Percentiles rank a stretch among this genome's conserved stretches.
phyloP scores from a whole-genome alignment of 1,140 invertebrate species.

The Diachasmimorpha longicaudata region DNA sequence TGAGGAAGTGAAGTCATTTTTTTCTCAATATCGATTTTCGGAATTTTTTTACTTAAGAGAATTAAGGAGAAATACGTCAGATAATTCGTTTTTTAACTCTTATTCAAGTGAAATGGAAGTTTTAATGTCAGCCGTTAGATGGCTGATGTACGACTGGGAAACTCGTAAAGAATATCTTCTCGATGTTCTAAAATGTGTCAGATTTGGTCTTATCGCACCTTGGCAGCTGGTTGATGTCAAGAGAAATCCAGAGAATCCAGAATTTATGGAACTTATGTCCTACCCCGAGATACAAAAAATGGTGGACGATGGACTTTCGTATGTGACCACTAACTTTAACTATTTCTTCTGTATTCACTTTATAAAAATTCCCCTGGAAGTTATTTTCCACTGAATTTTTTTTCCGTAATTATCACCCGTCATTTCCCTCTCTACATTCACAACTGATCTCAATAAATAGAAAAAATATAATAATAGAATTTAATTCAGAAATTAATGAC shows the following conservation, averaged over 20 bases:
- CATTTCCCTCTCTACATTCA: background rate
- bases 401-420: background rate
- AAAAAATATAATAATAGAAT: no score
- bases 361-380: background rate
- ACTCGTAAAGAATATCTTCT: slow-evolving; percentile 63
- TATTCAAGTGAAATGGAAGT: slow-evolving; percentile 74
- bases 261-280: slow-evolving; percentile 72
- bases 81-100: background rate
- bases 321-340: slow-evolving; percentile 37
- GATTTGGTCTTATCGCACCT: slow-evolving; percentile 75
- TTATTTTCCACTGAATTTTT: background rate
- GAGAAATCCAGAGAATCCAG: slow-evolving; percentile 72
- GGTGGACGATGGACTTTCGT: slow-evolving; percentile 77
- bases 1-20: no score
- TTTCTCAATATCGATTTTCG: background rate
- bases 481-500: no score
- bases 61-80: no score
- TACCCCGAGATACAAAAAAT: slow-evolving; percentile 71
- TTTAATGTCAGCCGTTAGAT: slow-evolving; percentile 75
- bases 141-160: slow-evolving; percentile 74
- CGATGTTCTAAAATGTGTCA: slow-evolving; percentile 69
- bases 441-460: no score
- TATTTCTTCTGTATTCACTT: background rate
- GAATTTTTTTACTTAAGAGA: no score
- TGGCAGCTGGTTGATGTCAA: slow-evolving; percentile 77